Percentiles rank a stretch among this genome's conserved stretches.
Evolutionary conservation across 2,113 vertebrate genomes (phyloP).

Genomic region (Chauna torquata): DNA sequence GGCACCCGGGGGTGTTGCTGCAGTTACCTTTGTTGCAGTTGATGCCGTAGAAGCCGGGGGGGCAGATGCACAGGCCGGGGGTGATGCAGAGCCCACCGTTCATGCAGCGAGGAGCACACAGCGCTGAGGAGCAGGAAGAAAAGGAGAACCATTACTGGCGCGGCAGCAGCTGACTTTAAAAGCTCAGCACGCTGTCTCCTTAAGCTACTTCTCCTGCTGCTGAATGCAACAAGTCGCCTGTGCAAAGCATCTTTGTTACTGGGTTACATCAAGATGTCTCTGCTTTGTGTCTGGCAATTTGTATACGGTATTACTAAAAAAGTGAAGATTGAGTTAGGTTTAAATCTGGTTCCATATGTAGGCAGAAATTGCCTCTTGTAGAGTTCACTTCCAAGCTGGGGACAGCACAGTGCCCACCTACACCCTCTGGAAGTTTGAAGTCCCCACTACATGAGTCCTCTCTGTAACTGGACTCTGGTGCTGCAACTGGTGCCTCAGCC

Average conservation of each 20-base stretch:
- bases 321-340: not conserved
- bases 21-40: constrained; percentile 88
- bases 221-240: not conserved
- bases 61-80: constrained; percentile 88
- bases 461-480: too few species aligned
- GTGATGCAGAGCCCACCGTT: constrained; percentile 89
- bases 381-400: not conserved
- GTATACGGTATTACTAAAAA: not conserved
- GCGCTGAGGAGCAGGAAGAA: constrained; percentile 65
- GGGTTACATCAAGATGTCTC: not conserved
- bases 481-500: not conserved
- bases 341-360: not conserved
- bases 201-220: not conserved
- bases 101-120: constrained; percentile 84
- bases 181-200: not conserved
- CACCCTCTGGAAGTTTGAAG: not conserved
- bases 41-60: constrained; percentile 86
- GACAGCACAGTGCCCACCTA: not conserved
- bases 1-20: rapidly evolving
- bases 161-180: not conserved
- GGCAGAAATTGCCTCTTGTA: not conserved
- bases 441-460: not conserved
- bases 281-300: not conserved
- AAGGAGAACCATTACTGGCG: not conserved
- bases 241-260: not conserved